Conservation (phyloP, 2,888 invertebrate species). For the Ecliptopera silaceata region DNA sequence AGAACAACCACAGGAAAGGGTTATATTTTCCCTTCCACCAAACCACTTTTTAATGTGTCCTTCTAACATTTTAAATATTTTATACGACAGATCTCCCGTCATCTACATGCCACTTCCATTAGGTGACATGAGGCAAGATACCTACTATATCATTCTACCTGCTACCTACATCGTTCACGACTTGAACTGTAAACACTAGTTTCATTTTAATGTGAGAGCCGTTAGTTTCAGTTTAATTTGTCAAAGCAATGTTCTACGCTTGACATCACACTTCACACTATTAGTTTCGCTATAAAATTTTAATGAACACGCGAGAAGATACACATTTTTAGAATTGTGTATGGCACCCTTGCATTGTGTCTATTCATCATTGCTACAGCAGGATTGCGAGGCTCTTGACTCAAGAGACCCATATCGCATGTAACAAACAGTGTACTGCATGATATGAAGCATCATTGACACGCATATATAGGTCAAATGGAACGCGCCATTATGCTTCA, state of each 20-base stretch:
- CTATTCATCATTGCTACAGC: conserved; percentile 20
- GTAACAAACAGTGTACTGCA: conserved; percentile 23
- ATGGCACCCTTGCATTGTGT: conserved; percentile 7
- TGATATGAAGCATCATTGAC: conserved; percentile 44
- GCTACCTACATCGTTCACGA: background rate
- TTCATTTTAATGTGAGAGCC: background rate
- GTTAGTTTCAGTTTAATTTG: conserved; percentile 12
- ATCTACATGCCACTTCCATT: too few species aligned
- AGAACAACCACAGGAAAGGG: too few species aligned
- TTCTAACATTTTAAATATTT: too few species aligned
- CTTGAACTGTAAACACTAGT: background rate
- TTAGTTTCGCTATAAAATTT: conserved; percentile 17
- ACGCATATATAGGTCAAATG: conserved; percentile 45
- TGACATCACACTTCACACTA: conserved; percentile 16
- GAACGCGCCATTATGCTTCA: conserved; percentile 11
- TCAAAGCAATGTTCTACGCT: conserved; percentile 7
- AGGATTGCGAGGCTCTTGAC: conserved; percentile 19
- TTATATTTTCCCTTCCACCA: too few species aligned
- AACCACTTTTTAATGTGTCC: too few species aligned
- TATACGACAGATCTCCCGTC: too few species aligned
- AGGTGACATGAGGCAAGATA: background rate
- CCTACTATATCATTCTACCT: background rate
- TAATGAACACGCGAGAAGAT: background rate
- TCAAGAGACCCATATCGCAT: conserved; percentile 20
- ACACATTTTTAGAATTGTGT: background rate